These are phyloP conservation scores for Cyclina sinensis DNA, from an alignment of 1,140 invertebrate genomes.

Conservation along the genomic window DNA sequence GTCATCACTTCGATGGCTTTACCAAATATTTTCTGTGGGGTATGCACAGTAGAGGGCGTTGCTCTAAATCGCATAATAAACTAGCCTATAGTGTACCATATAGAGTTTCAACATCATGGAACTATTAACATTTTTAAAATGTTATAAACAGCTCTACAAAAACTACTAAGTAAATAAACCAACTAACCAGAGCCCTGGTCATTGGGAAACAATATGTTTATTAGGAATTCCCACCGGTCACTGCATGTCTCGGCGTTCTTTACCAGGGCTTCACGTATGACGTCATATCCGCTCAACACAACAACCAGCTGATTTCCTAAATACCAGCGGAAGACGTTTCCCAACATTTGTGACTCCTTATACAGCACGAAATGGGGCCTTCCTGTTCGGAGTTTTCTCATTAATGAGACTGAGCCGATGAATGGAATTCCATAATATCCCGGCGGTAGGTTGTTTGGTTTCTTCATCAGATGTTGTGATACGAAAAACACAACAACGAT, in stretches of 20 bases:
- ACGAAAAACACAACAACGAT: background rate
- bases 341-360: conserved; percentile 4
- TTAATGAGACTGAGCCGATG: background rate
- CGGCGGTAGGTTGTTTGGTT: background rate
- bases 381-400: background rate
- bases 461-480: background rate
- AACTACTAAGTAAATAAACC: background rate
- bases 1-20: background rate
- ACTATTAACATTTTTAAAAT: background rate
- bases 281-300: conserved; percentile 68
- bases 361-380: conserved; percentile 4
- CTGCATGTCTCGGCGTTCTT: conserved; percentile 63
- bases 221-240: background rate
- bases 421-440: background rate
- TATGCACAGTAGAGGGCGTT: too few relatives aligned
- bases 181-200: background rate
- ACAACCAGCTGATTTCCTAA: conserved; percentile 55
- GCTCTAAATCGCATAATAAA: too few relatives aligned
- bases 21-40: background rate
- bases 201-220: background rate
- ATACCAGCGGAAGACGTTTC: conserved; percentile 57
- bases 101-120: background rate
- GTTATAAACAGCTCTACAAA: background rate
- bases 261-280: conserved; percentile 66
- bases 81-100: background rate